phyloP scores from a whole-genome alignment of 2,113 vertebrate species.

The Zosterops hypoxanthus region DNA sequence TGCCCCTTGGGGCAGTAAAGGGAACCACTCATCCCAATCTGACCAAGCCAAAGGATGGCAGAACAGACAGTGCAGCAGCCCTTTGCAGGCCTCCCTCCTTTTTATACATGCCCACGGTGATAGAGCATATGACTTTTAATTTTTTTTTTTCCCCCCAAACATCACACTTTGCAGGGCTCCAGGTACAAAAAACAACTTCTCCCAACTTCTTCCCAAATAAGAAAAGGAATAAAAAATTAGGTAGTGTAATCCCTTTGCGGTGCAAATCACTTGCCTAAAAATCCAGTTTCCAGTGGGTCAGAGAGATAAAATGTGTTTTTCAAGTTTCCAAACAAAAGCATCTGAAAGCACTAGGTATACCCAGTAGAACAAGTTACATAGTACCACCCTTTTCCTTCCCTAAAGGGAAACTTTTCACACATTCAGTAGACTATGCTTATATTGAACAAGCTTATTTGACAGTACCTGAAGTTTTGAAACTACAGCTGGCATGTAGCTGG shows the following conservation, averaged over 20 bases:
- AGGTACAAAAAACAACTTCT: not conserved
- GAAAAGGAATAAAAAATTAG: not conserved
- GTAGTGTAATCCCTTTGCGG: not conserved
- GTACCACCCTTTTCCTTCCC: no score
- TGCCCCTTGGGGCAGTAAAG: not conserved
- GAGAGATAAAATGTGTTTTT: not conserved
- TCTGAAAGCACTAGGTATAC: not conserved
- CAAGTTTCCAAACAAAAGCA: not conserved
- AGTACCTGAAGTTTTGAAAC: not conserved
- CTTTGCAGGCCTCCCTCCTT: not conserved
- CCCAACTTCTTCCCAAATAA: not conserved
- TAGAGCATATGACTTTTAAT: rapidly evolving
- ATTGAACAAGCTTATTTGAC: not conserved
- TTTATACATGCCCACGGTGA: not conserved
- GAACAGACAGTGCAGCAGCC: not conserved
- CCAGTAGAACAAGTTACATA: not conserved
- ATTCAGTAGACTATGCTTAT: not conserved
- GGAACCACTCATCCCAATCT: not conserved
- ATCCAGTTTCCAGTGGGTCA: not conserved
- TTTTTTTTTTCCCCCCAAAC: not conserved
- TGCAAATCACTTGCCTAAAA: not conserved
- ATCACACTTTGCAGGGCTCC: not conserved
- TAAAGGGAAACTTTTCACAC: not conserved
- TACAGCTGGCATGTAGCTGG: not conserved
- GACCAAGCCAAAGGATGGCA: not conserved